These are phyloP conservation scores for Morelia viridis DNA, from an alignment of 2,797 vertebrate species.

Conservation along the genomic window DNA sequence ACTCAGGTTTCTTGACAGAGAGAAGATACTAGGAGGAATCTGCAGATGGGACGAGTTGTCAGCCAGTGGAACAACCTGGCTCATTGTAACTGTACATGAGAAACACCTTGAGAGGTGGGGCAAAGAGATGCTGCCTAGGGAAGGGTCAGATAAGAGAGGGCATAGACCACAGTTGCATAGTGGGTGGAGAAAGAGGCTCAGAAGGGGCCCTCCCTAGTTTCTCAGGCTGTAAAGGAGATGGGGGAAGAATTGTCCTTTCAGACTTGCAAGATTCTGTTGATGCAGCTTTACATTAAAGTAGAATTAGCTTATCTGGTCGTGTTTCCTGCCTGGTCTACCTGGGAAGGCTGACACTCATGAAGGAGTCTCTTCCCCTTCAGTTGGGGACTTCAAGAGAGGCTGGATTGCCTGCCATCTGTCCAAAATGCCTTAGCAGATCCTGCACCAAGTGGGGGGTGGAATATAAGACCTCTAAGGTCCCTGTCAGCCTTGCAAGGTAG, in stretches of 20 bases:
- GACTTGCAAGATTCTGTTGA: too few species aligned
- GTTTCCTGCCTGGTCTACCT: too few species aligned
- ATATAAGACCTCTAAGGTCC: not conserved
- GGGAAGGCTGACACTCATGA: not conserved
- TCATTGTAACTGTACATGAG: not conserved
- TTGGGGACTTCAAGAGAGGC: not conserved
- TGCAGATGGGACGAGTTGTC: not conserved
- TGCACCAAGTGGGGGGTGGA: not conserved
- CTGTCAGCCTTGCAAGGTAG: not conserved
- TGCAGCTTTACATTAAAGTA: too few species aligned
- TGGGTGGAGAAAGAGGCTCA: too few species aligned
- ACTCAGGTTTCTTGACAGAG: not conserved
- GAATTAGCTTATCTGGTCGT: too few species aligned
- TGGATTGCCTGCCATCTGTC: not conserved
- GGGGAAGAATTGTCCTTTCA: too few species aligned
- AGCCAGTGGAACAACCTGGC: not conserved
- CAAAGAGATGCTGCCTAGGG: too few species aligned
- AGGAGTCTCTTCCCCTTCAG: not conserved
- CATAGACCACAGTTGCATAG: too few species aligned
- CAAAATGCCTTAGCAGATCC: not conserved
- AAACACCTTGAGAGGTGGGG: too few species aligned
- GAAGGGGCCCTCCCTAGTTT: too few species aligned
- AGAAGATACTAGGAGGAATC: not conserved
- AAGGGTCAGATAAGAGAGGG: too few species aligned
- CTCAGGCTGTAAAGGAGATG: too few species aligned